Evolutionary conservation across 2,888 invertebrate genomes (phyloP).

Genomic region (Helicoverpa assulta): DNA sequence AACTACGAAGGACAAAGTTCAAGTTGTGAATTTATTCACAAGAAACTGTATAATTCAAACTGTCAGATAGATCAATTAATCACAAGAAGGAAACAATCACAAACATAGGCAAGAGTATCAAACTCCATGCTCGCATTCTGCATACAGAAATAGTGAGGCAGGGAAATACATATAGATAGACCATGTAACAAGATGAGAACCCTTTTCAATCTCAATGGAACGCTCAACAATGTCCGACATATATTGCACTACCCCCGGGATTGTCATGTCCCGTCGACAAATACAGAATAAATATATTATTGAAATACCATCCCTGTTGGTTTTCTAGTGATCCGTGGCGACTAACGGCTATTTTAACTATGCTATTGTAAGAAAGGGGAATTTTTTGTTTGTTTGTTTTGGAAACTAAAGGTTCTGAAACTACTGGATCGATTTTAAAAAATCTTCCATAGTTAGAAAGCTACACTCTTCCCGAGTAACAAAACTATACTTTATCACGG

Average conservation of each 20-base stretch:
- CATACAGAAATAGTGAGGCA: conserved; percentile 2
- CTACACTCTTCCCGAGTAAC: too few relatives aligned
- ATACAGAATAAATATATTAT: conserved; percentile 34
- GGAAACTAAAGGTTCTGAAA: too few relatives aligned
- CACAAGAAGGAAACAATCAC: background rate
- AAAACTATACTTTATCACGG: too few relatives aligned
- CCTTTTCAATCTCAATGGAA: conserved; percentile 32
- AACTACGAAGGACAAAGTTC: too few relatives aligned
- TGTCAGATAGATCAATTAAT: too few relatives aligned
- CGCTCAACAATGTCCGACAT: conserved; percentile 38
- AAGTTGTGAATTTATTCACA: too few relatives aligned
- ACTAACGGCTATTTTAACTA: background rate
- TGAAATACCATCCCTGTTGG: conserved; percentile 1
- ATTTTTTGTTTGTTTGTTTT: too few relatives aligned
- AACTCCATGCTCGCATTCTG: background rate
- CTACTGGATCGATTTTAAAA: too few relatives aligned
- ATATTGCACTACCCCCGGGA: conserved; percentile 26
- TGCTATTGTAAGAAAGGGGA: too few relatives aligned
- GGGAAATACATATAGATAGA: conserved; percentile 7
- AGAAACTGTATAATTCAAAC: too few relatives aligned
- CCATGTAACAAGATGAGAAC: conserved; percentile 11
- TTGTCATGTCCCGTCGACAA: conserved; percentile 29
- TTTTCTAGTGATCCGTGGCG: conserved; percentile 10
- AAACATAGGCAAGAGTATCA: too few relatives aligned
- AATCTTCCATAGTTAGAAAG: too few relatives aligned